Evolutionary conservation across 2,888 invertebrate species (phyloP).

Genomic region (Apotomis turbidana): DNA sequence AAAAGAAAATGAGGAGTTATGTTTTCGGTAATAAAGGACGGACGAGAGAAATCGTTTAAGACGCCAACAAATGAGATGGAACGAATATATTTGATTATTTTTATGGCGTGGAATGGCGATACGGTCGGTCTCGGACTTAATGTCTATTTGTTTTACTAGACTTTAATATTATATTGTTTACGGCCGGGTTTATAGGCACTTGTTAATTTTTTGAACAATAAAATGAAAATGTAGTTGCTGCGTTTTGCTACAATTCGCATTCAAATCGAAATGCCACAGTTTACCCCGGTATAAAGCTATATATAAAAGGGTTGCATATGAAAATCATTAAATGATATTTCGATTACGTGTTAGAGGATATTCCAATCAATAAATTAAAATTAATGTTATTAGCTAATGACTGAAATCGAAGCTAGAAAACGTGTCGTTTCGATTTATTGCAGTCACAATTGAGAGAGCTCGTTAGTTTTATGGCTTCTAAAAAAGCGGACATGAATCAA

Average conservation of each 20-base stretch:
- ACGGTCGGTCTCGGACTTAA: slow-evolving; percentile 70
- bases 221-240: background rate
- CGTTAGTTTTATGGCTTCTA: slow-evolving; percentile 79
- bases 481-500: slow-evolving; percentile 73
- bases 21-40: slow-evolving; percentile 83
- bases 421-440: slow-evolving; percentile 67
- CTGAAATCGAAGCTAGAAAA: slow-evolving; percentile 59
- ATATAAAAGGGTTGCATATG: background rate
- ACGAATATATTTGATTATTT: slow-evolving; percentile 84
- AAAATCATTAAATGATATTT: background rate
- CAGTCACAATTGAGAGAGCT: slow-evolving; percentile 70
- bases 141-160: slow-evolving; percentile 79
- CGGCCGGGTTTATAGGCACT: slow-evolving; percentile 58
- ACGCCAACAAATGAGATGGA: slow-evolving; percentile 83
- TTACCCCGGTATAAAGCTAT: no score
- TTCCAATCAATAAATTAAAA: slow-evolving; percentile 38
- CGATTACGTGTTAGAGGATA: slow-evolving; percentile 11
- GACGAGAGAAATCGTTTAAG: slow-evolving; percentile 84
- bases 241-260: background rate
- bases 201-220: slow-evolving; percentile 41
- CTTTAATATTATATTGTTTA: slow-evolving; percentile 73
- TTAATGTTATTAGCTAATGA: slow-evolving; percentile 39
- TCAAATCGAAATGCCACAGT: background rate
- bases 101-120: slow-evolving; percentile 81
- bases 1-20: slow-evolving; percentile 84